Evolutionary conservation across 2,113 vertebrate species (phyloP), one percentile per base, ranked within the genome.

Genomic region (Pyxicephalus adspersus): DNA sequence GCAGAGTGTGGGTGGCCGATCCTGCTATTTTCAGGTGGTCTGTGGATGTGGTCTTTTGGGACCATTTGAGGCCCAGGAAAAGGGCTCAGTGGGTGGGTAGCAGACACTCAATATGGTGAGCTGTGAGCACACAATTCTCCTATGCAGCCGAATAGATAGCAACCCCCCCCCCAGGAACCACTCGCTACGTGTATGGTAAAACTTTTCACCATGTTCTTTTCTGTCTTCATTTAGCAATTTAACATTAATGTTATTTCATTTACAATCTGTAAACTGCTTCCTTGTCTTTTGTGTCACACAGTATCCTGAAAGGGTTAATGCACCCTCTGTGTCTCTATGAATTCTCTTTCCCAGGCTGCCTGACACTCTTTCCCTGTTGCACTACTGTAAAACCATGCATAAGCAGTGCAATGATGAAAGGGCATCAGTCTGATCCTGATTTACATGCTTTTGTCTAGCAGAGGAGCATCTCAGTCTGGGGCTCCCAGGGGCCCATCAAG

Each of bases 401-500:
- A 85, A 96, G 95, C 95, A 96, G 95, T 96, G 95, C 95, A 96
- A 96, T 95, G 95, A 95, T 94, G 95, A 96, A 96, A 96, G 95
- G 94, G 95, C 95, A 92, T 96, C 93, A 88, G 93, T 94, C 89
- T 89, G 90, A 87, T 16, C 82, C 71, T 26, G 61, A 65, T 23
- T 19, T n/a, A 34, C 17, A 66, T 17, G 54, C 38, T 13, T 9
- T 17, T 55, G 45, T 63, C 63, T 28, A 34, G 70, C 52, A 58
- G 28, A 29, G 68, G 11, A 45, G 38, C 38, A 9, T 45, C 38
- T 45, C 38, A 45, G 38, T 2, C 38, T 9, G 9, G n/a, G 38
- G 38, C 38, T 38, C 38, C 38, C 4, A 22, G 68, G 51, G 54
- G 25, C 45, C 20, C 22, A 5, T 23, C 38, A 60, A 45, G 38